Evolutionary conservation across 1,140 invertebrate species (phyloP), one percentile per base, ranked within the genome.

Genomic region (Sitodiplosis mosellana): DNA sequence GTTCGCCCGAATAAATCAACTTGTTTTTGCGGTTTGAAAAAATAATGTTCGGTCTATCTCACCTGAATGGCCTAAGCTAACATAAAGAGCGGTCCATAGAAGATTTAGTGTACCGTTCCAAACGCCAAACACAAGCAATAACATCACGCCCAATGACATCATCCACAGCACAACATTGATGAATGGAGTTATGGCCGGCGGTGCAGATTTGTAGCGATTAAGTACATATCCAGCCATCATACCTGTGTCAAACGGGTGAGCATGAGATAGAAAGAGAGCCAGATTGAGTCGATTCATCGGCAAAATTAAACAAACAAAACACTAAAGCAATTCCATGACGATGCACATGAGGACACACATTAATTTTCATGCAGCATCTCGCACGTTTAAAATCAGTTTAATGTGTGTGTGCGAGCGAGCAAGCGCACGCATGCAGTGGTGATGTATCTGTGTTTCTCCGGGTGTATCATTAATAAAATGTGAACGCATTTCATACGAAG

Each of bases 211-310:
- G 1, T 76, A 76, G 56, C 73, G 77, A 59, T 79, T 80, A 15
- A 87, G 60, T 45, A 79, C 71, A 66, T 81, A 86, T 8, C 83
- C 84, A 11, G 79, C 70, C 8, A 76, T 69, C 70, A 85, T 83
- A 47, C 84, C 73, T 75, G 51, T 38, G 12, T 38, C 15, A n/a
- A 38, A 38, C 5, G 15, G 14, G 15, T 38, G 15, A 38, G 15
- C 5, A 38, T n/a, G 15, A 5, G 27, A 43, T 20, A 18, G 14
- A 10, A n/a, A n/a, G n/a, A n/a, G n/a, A n/a, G n/a, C n/a, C n/a
- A n/a, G n/a, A n/a, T n/a, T n/a, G n/a, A n/a, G n/a, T n/a, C n/a
- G n/a, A n/a, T n/a, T n/a, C n/a, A n/a, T n/a, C n/a, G n/a, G n/a
- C n/a, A n/a, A n/a, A 33, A 45, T 8, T 14, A 11, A 33, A 33